Evolutionary conservation across 1,140 invertebrate genomes (phyloP).

Genomic region (Solenopsis invicta): DNA sequence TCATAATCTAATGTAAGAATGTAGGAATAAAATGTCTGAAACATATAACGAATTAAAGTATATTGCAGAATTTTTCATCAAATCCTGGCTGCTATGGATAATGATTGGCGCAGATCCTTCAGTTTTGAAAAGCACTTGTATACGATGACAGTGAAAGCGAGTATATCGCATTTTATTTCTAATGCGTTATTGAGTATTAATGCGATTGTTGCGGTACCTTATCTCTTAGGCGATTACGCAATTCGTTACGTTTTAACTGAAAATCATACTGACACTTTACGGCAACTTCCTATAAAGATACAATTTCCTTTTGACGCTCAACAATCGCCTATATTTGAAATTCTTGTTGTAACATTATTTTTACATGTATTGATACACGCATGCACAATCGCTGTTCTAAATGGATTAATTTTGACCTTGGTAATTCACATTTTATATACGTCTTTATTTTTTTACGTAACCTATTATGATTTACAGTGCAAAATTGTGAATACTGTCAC

Average conservation of each 20-base stretch:
- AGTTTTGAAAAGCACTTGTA: conserved; percentile 6
- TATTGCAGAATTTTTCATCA: conserved; percentile 18
- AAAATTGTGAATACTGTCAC: background rate
- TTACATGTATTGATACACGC: background rate
- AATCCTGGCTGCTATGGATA: background rate
- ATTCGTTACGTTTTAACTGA: background rate
- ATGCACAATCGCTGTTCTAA: background rate
- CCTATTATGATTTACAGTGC: background rate
- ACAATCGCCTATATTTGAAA: conserved; percentile 34
- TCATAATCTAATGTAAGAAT: background rate
- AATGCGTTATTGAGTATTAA: conserved; percentile 5
- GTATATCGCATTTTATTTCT: background rate
- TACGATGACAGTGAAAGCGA: conserved; percentile 20
- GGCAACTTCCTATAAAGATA: conserved; percentile 27
- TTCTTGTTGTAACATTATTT: background rate
- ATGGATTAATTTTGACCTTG: conserved; percentile 8
- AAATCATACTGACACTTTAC: background rate
- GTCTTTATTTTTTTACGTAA: background rate
- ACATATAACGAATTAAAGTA: background rate
- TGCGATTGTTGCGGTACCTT: background rate
- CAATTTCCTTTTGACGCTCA: conserved; percentile 13
- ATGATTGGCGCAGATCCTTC: conserved; percentile 23
- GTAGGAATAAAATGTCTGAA: no score
- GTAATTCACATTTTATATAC: conserved; percentile 2
- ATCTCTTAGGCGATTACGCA: background rate